A percentile compares a stretch with the other conserved stretches of the same genome.
phyloP scores from a whole-genome alignment of 1,140 invertebrate species.

The Dendrolimus punctatus region DNA sequence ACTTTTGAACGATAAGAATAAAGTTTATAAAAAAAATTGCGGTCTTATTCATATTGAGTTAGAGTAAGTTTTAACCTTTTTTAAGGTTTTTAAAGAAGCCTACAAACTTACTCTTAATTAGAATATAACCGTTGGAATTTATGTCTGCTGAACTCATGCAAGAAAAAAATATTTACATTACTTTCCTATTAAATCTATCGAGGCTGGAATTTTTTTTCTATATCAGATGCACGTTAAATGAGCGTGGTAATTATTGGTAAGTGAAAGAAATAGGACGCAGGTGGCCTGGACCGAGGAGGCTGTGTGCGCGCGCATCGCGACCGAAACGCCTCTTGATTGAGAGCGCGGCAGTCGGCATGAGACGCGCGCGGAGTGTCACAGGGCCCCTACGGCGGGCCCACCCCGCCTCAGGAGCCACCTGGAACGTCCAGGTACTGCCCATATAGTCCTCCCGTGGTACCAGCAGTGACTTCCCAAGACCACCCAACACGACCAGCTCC shows the following conservation, averaged over 20 bases:
- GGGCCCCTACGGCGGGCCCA: constrained; percentile 75
- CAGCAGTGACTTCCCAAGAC: neutral
- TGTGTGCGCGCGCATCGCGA: constrained; percentile 49
- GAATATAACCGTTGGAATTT: too few relatives aligned
- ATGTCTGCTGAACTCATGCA: too few relatives aligned
- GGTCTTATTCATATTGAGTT: too few relatives aligned
- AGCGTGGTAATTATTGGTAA: constrained; percentile 26
- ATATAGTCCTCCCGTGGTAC: constrained; percentile 1
- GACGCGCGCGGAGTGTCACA: constrained; percentile 72
- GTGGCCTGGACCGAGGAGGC: constrained; percentile 41
- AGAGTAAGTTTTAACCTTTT: too few relatives aligned
- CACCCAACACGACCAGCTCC: neutral
- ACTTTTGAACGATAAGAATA: too few relatives aligned
- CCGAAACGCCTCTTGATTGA: constrained; percentile 15
- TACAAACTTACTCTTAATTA: too few relatives aligned
- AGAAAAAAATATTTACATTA: too few relatives aligned
- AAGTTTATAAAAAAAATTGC: too few relatives aligned
- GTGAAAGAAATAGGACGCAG: constrained; percentile 49
- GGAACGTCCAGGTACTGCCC: constrained; percentile 77
- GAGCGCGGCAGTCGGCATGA: constrained; percentile 65
- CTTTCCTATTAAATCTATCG: too few relatives aligned
- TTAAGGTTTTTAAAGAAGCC: too few relatives aligned
- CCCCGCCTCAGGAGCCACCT: constrained; percentile 79
- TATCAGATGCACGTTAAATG: neutral
- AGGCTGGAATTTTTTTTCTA: too few relatives aligned